These are phyloP conservation scores for Leptinotarsa peninsularis DNA, from an alignment of 2,888 invertebrate species.

Conservation along the genomic window DNA sequence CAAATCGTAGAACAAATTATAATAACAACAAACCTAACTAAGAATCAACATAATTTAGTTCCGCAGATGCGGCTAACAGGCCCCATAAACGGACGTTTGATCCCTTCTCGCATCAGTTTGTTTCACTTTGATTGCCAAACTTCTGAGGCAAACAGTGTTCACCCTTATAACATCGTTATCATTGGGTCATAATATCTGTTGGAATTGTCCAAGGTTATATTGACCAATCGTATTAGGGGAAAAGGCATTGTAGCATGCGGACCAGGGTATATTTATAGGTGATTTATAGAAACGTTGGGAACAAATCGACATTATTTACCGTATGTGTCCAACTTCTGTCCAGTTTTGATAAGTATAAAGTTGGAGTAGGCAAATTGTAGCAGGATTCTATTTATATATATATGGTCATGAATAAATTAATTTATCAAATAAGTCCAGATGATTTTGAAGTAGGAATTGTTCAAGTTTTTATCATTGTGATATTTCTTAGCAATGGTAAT, in stretches of 20 bases:
- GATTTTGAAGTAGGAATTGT: too few species aligned
- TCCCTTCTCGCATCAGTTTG: conserved; percentile 10
- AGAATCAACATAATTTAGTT: not conserved
- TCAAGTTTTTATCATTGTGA: too few species aligned
- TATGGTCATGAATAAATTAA: not conserved
- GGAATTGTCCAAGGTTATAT: conserved; percentile 12
- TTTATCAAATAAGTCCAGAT: too few species aligned
- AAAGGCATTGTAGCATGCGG: conserved; percentile 18
- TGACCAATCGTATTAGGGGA: conserved; percentile 4
- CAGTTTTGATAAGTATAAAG: not conserved
- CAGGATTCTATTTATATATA: not conserved
- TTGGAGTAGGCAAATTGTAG: not conserved
- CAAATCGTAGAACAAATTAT: not conserved
- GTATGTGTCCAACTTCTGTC: not conserved
- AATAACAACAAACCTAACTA: not conserved
- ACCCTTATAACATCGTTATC: conserved; percentile 11
- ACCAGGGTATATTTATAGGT: conserved; percentile 13
- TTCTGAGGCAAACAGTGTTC: not conserved
- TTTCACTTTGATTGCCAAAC: conserved; percentile 4
- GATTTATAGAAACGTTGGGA: not conserved
- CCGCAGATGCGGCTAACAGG: conserved; percentile 5
- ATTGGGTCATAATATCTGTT: conserved; percentile 13
- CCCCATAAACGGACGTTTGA: not conserved
- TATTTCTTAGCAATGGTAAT: too few species aligned
- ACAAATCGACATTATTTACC: not conserved